Evolutionary conservation across 2,888 invertebrate genomes (phyloP).

Genomic region (Osmoderma eremita): DNA sequence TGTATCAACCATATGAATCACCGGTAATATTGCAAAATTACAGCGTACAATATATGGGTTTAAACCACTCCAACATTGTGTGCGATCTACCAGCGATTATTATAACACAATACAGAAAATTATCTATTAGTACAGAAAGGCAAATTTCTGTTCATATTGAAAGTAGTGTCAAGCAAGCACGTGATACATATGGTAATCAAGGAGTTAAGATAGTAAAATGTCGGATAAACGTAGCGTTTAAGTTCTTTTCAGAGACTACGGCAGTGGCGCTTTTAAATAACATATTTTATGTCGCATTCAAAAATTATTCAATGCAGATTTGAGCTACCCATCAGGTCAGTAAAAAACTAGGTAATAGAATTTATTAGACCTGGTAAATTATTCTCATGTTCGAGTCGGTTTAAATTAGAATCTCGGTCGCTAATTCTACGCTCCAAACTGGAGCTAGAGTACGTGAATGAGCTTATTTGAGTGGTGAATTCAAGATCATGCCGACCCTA

Average conservation of each 20-base stretch:
- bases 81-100: no score
- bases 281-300: not conserved
- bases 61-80: no score
- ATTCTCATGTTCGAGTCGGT: conserved; percentile 22
- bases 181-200: not conserved
- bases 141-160: no score
- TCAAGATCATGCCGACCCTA: conserved; percentile 30
- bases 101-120: no score
- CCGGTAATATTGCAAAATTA: no score
- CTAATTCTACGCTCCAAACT: conserved; percentile 26
- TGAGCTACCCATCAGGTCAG: not conserved
- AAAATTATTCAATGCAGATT: not conserved
- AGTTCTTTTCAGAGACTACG: no score
- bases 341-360: conserved; percentile 6
- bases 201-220: no score
- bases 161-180: no score
- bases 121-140: no score
- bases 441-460: conserved; percentile 23
- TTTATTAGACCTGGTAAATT: conserved; percentile 1
- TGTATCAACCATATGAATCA: no score
- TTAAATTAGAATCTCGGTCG: conserved; percentile 17
- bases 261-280: not conserved
- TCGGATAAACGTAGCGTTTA: no score
- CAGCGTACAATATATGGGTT: no score
- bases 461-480: conserved; percentile 31